Percentiles rank a stretch among this genome's conserved stretches.
phyloP scores from a whole-genome alignment of 2,113 vertebrate species.

The Stercorarius parasiticus region DNA sequence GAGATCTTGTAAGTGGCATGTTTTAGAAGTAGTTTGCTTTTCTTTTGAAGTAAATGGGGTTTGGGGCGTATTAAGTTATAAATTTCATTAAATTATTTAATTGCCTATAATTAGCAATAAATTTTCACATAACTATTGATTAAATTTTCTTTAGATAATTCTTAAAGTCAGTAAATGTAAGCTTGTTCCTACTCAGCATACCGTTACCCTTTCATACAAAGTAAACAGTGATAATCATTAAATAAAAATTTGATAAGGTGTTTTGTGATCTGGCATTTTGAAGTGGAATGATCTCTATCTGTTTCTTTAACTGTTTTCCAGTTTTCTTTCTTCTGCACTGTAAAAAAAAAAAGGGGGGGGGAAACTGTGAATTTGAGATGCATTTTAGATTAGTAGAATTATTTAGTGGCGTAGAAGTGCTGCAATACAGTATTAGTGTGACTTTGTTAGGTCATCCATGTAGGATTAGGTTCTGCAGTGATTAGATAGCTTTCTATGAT shows the following conservation, averaged over 20 bases:
- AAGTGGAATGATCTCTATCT: background rate
- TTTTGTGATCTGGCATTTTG: background rate
- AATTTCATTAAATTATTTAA: background rate
- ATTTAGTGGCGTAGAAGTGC: background rate
- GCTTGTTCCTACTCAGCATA: background rate
- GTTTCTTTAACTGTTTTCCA: background rate
- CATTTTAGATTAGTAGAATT: background rate
- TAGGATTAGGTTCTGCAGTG: background rate
- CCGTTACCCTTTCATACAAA: background rate
- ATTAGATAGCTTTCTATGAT: background rate
- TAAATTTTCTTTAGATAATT: background rate
- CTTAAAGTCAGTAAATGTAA: background rate
- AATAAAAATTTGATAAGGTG: background rate
- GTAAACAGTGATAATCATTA: background rate
- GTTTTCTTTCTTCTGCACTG: background rate
- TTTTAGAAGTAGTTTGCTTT: background rate
- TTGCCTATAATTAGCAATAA: background rate
- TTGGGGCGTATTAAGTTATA: background rate
- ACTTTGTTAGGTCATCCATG: background rate
- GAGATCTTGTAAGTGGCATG: background rate
- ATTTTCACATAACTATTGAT: background rate
- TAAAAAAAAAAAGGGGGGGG: background rate
- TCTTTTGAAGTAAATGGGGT: background rate
- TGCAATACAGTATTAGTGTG: background rate
- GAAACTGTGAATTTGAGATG: background rate